Percentiles rank a stretch among this genome's conserved stretches.
Evolutionary conservation across 2,113 vertebrate species (phyloP).

Genomic region (Orthonyx spaldingii): DNA sequence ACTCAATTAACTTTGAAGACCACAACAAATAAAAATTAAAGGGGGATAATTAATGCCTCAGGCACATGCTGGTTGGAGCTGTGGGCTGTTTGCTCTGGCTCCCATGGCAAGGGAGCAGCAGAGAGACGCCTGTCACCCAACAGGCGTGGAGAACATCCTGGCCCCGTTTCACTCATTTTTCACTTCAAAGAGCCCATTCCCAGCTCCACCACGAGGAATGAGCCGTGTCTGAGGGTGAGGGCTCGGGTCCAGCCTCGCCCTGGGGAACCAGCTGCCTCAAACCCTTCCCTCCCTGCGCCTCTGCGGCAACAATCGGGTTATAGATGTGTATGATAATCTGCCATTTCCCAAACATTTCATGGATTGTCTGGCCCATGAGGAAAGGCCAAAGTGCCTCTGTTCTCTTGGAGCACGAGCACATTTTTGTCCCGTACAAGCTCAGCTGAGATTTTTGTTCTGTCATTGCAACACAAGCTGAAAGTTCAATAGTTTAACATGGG

Average conservation of each 20-base stretch:
- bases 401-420: neutral
- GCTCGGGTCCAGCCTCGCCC: neutral
- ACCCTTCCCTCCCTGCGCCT: neutral
- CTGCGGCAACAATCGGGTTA: neutral
- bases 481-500: neutral
- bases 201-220: neutral
- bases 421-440: neutral
- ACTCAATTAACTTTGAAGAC: neutral
- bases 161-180: neutral
- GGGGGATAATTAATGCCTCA: neutral
- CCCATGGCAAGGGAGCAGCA: neutral
- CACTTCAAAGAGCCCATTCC: neutral
- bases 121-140: neutral
- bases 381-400: slow-evolving; percentile 39
- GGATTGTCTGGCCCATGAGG: slow-evolving; percentile 34
- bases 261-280: neutral
- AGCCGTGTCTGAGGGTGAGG: neutral
- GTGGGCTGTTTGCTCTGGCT: neutral
- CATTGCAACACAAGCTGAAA: neutral
- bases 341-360: slow-evolving; percentile 56
- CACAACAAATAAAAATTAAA: neutral
- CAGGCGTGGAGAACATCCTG: neutral
- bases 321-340: slow-evolving; percentile 63
- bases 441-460: neutral
- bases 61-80: neutral